Evolutionary conservation across 2,888 invertebrate species (phyloP), one percentile per base, ranked within the genome.

Genomic region (Diloba caeruleocephala): DNA sequence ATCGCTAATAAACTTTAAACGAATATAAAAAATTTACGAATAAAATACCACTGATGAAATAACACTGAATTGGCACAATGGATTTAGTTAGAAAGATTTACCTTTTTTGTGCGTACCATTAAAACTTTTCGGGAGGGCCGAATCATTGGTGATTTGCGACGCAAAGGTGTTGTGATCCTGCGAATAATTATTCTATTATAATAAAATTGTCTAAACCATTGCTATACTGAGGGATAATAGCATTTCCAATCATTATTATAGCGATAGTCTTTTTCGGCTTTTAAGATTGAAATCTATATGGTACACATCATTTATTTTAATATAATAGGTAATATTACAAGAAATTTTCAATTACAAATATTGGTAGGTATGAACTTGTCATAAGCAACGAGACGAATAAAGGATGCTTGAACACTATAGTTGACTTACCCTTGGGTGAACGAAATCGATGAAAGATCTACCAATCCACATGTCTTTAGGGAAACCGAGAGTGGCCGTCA

Each of bases 381-480:
- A 23, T n/a, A n/a, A n/a, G n/a, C n/a, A n/a, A n/a, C n/a, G n/a
- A n/a, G n/a, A n/a, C n/a, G n/a, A n/a, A n/a, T n/a, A n/a, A n/a
- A n/a, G n/a, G n/a, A n/a, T n/a, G n/a, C n/a, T n/a, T n/a, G n/a
- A n/a, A n/a, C 0, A 13, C 3, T 21, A 13, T 6, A 19, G 19
- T 10, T 29, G 12, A 58, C 85, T 82, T 68, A 93, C 96, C 85
- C 95, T 96, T 1, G 96, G 96, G 85, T 98, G 97, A 0, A 98
- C 94, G 78, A 98, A 98, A 76, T 98, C 97, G 46, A 97, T 97
- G 76, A 98, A 97, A 0, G 97, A 97, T 42, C 97, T 94, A 2
- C 97, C 98, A 23, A 96, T 87, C 97, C 97, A 98, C 95, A 97
- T 96, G 59, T 97, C 96, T 66, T 96, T 95, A 0, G 97, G 96